Evolutionary conservation across 2,113 vertebrate species (phyloP).

Genomic region (Gnathonemus longibarbis): DNA sequence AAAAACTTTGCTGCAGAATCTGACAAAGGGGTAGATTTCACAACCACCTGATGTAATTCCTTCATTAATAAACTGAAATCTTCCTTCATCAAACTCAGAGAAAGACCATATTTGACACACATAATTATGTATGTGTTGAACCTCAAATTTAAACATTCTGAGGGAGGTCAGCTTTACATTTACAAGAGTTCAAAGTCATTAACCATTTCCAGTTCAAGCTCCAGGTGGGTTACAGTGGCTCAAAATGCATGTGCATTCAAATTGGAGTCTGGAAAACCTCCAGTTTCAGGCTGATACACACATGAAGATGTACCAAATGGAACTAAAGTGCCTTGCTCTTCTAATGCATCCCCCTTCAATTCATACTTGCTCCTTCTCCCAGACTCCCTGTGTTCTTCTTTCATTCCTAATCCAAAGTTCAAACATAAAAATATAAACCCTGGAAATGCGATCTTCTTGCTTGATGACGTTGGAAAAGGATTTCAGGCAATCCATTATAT

Average conservation of each 20-base stretch:
- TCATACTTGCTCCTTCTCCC: not conserved
- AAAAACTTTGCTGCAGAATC: not conserved
- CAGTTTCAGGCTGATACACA: not conserved
- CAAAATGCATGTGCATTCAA: conserved; percentile 20
- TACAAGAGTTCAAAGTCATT: not conserved
- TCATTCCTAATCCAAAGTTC: not conserved
- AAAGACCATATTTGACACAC: not conserved
- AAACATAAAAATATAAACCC: not conserved
- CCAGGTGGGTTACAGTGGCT: conserved; percentile 13
- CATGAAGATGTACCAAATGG: not conserved
- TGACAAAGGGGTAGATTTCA: not conserved
- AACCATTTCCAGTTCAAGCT: conserved; percentile 25
- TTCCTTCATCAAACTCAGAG: not conserved
- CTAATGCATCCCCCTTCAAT: not conserved
- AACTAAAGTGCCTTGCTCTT: not conserved
- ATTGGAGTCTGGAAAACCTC: not conserved
- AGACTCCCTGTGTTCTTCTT: not conserved
- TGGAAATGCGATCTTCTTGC: not conserved
- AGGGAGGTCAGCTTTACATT: not conserved
- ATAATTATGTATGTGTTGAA: not conserved
- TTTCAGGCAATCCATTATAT: not conserved
- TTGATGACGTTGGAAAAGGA: not conserved
- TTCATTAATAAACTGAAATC: not conserved
- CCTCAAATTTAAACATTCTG: not conserved
- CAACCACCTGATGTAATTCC: not conserved